Conservation (phyloP, 2,113 vertebrate genomes). For the Cyrtonyx montezumae region DNA sequence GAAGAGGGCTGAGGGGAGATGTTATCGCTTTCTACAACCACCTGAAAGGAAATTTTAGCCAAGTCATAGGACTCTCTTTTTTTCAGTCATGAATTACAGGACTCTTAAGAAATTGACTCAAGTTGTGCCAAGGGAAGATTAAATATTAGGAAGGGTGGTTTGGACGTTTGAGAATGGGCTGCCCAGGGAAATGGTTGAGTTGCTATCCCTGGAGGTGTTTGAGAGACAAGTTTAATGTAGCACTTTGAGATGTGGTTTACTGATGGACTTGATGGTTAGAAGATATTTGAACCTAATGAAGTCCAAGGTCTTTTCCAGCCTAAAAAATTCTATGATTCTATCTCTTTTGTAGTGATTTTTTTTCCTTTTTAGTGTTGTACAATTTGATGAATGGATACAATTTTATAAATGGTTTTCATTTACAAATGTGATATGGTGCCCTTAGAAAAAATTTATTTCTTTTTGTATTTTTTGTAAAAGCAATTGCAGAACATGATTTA, state of each 20-base stretch:
- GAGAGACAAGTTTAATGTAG: not conserved
- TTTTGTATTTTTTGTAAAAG: not conserved
- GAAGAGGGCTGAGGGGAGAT: not conserved
- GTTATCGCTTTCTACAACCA: not conserved
- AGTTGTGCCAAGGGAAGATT: not conserved
- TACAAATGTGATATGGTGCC: not conserved
- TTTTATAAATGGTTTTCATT: not conserved
- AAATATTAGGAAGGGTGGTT: not conserved
- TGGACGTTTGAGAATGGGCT: not conserved
- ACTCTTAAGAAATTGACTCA: not conserved
- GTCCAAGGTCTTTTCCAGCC: not conserved
- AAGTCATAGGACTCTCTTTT: not conserved
- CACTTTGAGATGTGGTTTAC: not conserved
- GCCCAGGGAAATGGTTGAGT: not conserved
- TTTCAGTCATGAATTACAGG: not conserved
- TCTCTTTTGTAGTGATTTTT: not conserved
- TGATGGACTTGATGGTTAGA: not conserved
- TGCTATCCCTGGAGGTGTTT: not conserved
- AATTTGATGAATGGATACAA: not conserved
- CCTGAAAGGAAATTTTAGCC: not conserved
- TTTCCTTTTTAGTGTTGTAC: not conserved
- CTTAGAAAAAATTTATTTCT: not conserved
- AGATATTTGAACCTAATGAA: not conserved
- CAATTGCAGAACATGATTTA: not conserved
- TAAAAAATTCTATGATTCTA: not conserved